These are phyloP conservation scores for Lacanobia oleracea DNA, from an alignment of 2,888 invertebrate species.

Conservation along the genomic window DNA sequence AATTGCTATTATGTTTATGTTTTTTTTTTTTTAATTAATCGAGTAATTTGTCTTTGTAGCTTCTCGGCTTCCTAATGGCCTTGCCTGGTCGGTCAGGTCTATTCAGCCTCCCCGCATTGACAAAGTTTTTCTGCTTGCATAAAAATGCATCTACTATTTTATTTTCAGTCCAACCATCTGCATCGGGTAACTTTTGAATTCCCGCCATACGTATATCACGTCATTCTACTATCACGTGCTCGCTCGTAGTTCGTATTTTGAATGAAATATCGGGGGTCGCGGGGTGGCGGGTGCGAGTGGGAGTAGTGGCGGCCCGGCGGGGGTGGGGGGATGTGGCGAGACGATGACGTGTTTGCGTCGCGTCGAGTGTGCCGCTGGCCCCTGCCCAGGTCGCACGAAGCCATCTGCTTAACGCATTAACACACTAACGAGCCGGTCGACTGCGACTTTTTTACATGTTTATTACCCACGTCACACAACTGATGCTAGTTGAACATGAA, in stretches of 20 bases:
- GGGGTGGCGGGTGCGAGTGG: constrained; percentile 4
- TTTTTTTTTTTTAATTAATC: no score
- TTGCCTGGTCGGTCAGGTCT: no score
- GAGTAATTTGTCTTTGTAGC: no score
- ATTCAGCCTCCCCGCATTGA: background rate
- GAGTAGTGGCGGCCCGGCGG: background rate
- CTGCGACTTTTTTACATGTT: constrained; percentile 36
- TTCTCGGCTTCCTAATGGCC: no score
- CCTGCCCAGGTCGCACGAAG: constrained; percentile 5
- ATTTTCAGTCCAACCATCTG: background rate
- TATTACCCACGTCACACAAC: constrained; percentile 13
- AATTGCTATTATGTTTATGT: no score
- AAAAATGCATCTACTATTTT: background rate
- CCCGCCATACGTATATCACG: background rate
- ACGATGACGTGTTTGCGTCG: constrained; percentile 6
- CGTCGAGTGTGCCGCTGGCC: constrained; percentile 6
- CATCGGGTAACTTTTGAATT: background rate
- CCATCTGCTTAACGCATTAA: constrained; percentile 16
- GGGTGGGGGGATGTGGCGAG: background rate
- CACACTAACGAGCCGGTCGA: constrained; percentile 49
- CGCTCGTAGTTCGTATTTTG: constrained; percentile 36
- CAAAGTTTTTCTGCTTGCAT: background rate
- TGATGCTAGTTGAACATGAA: constrained; percentile 11
- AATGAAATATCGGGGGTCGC: constrained; percentile 38
- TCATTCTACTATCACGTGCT: constrained; percentile 25